phyloP scores from a whole-genome alignment of 2,888 invertebrate genomes.

The Tenodera sinensis region DNA sequence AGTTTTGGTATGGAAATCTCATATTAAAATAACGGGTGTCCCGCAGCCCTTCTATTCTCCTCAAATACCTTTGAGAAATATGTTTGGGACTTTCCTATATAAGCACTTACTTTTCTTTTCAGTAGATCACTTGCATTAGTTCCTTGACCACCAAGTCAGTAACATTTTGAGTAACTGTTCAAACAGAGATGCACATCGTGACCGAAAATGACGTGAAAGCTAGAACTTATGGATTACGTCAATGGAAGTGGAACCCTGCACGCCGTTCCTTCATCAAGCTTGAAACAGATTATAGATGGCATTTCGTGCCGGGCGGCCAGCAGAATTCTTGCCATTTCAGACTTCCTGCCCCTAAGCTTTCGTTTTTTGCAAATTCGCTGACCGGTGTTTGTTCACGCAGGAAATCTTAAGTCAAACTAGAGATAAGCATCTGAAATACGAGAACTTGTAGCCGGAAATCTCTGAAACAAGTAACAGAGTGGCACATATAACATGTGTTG shows the following conservation, averaged over 20 bases:
- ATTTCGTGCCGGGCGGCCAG: not conserved
- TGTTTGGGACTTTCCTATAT: too few species aligned
- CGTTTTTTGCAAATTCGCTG: not conserved
- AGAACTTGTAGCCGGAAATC: not conserved
- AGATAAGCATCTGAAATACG: not conserved
- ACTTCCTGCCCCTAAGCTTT: not conserved
- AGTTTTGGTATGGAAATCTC: too few species aligned
- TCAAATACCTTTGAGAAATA: too few species aligned
- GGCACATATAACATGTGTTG: not conserved
- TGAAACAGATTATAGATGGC: not conserved
- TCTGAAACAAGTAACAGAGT: not conserved
- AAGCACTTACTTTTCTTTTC: too few species aligned
- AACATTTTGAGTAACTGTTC: not conserved
- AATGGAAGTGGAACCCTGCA: not conserved
- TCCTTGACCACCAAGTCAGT: too few species aligned
- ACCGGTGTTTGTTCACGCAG: not conserved
- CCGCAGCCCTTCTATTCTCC: too few species aligned
- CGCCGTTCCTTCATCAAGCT: not conserved
- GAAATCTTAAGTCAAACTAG: not conserved
- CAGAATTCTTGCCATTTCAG: not conserved
- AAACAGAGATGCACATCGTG: not conserved
- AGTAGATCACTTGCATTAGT: too few species aligned
- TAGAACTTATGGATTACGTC: not conserved
- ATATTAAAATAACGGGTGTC: too few species aligned
- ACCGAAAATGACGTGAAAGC: not conserved